Base-by-base conservation (phyloP, 2,113 vertebrate genomes). In the Pagrus major region DNA sequence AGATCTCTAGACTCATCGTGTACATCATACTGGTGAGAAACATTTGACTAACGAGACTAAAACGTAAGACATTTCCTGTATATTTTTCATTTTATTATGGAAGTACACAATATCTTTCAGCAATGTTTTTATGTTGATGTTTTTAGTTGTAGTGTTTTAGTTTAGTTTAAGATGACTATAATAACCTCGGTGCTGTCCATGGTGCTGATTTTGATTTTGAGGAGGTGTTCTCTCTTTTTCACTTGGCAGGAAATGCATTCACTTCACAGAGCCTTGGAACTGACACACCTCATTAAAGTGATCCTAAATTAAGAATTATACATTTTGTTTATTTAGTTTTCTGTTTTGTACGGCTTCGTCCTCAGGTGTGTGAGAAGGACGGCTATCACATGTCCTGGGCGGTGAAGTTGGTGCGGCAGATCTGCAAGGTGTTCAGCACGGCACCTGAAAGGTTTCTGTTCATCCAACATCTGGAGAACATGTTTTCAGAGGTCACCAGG, bases 291-390 rank as follows among this genome's bases (percentile, higher is more conserved):
- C 12, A 23, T 5, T 16, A 1, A 37, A 29, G 27, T 49, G 8
- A 60, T 37, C 20, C 11, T 49, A 12, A 37, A 46, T 20, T 47
- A 18, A 25, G 1, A 10, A 9, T 58, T 73, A 4, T 39, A 25
- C 0, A 54, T 63, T 46, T 63, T 37, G 0, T 67, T 25, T 31
- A 25, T 23, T 35, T 1, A 37, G 1, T 29, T 58, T 41, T 71
- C 7, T 83, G 16, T 64, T 81, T 47, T 47, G 6, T 16, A 4
- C 35, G 21, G 3, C n/a, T 51, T 29, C 21, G 1, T 18, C 7
- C 39, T 14, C 67, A 99, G 97, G 97, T 98, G 67, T 97, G 96
- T 14, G 96, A 98, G 91, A 97, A 97, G 90, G 97, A 99, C 4
- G 83, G 95, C 18, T 97, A 97, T 88, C 95, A 94, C 91, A 97